Percentiles rank a stretch among this genome's conserved stretches.
Conservation (phyloP, 2,113 vertebrate species). For the Lota lota region DNA sequence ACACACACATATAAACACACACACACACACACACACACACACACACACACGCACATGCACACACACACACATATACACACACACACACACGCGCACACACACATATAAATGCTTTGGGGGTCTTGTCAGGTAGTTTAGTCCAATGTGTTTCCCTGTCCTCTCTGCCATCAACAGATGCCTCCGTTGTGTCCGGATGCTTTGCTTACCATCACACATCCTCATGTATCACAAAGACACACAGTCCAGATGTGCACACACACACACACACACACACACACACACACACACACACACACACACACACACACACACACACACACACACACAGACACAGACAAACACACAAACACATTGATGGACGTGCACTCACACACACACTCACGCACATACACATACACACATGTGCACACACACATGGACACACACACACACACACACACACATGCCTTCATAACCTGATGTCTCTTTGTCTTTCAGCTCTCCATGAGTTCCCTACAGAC, state of each 20-base stretch:
- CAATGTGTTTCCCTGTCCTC: constrained; percentile 21
- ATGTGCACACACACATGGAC: background rate
- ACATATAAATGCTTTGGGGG: background rate
- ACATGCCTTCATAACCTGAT: background rate
- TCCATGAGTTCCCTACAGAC: constrained; percentile 89
- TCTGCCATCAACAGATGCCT: background rate
- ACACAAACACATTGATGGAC: background rate
- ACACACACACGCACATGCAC: background rate
- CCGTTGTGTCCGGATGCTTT: background rate
- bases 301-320: constrained; percentile 1
- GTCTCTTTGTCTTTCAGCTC: constrained; percentile 74
- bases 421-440: constrained; percentile 6
- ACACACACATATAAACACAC: background rate
- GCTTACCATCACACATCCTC: no score
- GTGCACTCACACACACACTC: background rate
- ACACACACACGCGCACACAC: constrained; percentile 1
- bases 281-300: background rate
- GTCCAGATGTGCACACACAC: no score
- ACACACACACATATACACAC: background rate
- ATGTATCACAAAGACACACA: no score
- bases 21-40: constrained; percentile 4
- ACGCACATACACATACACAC: background rate
- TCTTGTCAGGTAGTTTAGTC: constrained; percentile 21
- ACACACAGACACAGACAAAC: no score
- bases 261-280: no score